Conservation (phyloP, 2,797 vertebrate genomes). For the Notolepis coatsorum region DNA sequence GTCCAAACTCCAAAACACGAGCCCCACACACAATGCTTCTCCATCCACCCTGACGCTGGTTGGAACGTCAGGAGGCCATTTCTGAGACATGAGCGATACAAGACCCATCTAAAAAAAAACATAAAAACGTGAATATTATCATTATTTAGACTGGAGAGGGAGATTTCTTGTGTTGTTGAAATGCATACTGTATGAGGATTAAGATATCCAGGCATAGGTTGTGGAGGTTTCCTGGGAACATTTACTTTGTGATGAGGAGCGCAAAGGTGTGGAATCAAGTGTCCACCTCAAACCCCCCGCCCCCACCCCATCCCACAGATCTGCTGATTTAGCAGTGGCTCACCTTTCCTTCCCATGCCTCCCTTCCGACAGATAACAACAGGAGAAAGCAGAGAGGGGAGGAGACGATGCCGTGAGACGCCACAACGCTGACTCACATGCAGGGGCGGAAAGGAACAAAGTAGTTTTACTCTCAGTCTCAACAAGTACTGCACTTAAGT, state of each 20-base stretch:
- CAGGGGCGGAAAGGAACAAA: too few relatives aligned
- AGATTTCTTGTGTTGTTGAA: slow-evolving; percentile 40
- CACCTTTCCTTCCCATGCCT: too few relatives aligned
- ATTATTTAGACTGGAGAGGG: slow-evolving; percentile 37
- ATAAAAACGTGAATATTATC: slow-evolving; percentile 57
- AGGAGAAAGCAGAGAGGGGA: slow-evolving; percentile 20
- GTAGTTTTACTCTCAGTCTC: too few relatives aligned
- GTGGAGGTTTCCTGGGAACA: slow-evolving; percentile 51
- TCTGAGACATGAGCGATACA: slow-evolving; percentile 29
- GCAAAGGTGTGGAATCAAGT: slow-evolving; percentile 51
- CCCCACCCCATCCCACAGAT: too few relatives aligned
- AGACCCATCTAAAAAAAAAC: slow-evolving; percentile 52
- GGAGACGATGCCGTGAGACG: slow-evolving; percentile 62
- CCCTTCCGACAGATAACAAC: slow-evolving; percentile 59
- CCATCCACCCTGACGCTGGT: slow-evolving; percentile 11
- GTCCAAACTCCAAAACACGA: slow-evolving; percentile 23
- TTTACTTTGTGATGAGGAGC: slow-evolving; percentile 66
- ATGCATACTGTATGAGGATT: slow-evolving; percentile 13
- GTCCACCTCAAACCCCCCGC: too few relatives aligned
- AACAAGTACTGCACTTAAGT: too few relatives aligned
- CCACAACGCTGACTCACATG: slow-evolving; percentile 30
- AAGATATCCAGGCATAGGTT: slow-evolving; percentile 32
- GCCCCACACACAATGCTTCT: slow-evolving; percentile 29
- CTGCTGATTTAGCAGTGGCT: slow-evolving; percentile 63
- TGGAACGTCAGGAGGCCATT: slow-evolving; percentile 42